Conservation (phyloP, 1,140 invertebrate species). For the Drosophila paulistorum region DNA sequence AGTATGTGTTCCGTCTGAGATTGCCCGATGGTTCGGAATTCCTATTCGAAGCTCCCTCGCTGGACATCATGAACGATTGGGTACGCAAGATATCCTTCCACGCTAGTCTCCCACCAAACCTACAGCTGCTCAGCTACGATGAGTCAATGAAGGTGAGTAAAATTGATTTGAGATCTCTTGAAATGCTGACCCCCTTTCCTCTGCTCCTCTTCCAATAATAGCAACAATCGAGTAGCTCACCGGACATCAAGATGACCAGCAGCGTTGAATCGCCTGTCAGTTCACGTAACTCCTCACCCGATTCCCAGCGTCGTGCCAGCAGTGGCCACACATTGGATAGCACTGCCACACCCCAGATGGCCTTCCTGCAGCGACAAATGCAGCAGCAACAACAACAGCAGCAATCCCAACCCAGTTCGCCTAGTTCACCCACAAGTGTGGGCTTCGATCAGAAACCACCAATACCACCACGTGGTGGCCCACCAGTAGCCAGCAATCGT, state of each 20-base stretch:
- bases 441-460: slow-evolving; percentile 84
- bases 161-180: neutral
- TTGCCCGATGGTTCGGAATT: slow-evolving; percentile 96
- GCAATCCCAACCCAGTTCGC: slow-evolving; percentile 67
- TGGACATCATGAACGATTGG: slow-evolving; percentile 95
- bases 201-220: neutral
- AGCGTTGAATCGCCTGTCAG: slow-evolving; percentile 79
- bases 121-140: slow-evolving; percentile 94
- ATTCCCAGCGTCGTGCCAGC: slow-evolving; percentile 77
- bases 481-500: slow-evolving; percentile 84
- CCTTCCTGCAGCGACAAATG: slow-evolving; percentile 82
- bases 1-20: slow-evolving; percentile 95
- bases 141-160: slow-evolving; percentile 83
- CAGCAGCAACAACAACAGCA: slow-evolving; percentile 79
- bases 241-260: slow-evolving; percentile 79
- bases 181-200: no score
- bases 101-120: slow-evolving; percentile 93
- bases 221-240: slow-evolving; percentile 82
- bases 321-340: slow-evolving; percentile 48
- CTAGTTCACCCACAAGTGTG: slow-evolving; percentile 70
- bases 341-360: slow-evolving; percentile 77
- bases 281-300: slow-evolving; percentile 81
- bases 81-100: slow-evolving; percentile 97
- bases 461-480: slow-evolving; percentile 85
- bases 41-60: slow-evolving; percentile 91